Evolutionary conservation across 2,888 invertebrate genomes (phyloP).

Genomic region (Pyrrhosoma nymphula): DNA sequence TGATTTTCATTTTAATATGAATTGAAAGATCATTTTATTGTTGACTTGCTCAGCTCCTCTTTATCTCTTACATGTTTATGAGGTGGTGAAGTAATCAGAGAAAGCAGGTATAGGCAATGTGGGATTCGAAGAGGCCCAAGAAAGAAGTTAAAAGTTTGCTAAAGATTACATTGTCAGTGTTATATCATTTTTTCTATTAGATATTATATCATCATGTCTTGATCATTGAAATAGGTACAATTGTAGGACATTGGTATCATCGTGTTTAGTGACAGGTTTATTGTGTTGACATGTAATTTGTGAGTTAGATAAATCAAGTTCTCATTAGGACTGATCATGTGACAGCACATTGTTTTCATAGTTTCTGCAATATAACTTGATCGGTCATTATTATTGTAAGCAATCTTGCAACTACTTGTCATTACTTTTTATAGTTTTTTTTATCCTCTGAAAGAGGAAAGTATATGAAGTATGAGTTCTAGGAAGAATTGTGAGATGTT

Average conservation of each 20-base stretch:
- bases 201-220: conserved; percentile 60
- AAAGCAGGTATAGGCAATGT: conserved; percentile 46
- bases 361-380: conserved; percentile 65
- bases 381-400: conserved; percentile 59
- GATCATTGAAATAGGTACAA: conserved; percentile 61
- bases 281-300: conserved; percentile 60
- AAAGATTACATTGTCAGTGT: conserved; percentile 64
- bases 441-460: conserved; percentile 54
- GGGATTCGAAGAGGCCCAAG: conserved; percentile 59
- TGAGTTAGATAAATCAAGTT: conserved; percentile 61
- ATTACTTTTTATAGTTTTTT: conserved; percentile 50
- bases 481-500: conserved; percentile 3
- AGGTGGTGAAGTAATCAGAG: conserved; percentile 25
- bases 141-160: conserved; percentile 64
- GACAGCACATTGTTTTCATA: conserved; percentile 65
- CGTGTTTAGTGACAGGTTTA: conserved; percentile 66
- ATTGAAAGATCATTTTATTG: conserved; percentile 53
- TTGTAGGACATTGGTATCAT: conserved; percentile 61
- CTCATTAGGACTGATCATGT: conserved; percentile 63
- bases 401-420: conserved; percentile 42
- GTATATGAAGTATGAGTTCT: conserved; percentile 20
- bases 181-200: conserved; percentile 63
- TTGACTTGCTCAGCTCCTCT: conserved; percentile 49
- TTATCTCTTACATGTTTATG: conserved; percentile 17
- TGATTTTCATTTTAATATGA: conserved; percentile 51